phyloP scores from a whole-genome alignment of 2,113 vertebrate genomes.

The Felis chaus region DNA sequence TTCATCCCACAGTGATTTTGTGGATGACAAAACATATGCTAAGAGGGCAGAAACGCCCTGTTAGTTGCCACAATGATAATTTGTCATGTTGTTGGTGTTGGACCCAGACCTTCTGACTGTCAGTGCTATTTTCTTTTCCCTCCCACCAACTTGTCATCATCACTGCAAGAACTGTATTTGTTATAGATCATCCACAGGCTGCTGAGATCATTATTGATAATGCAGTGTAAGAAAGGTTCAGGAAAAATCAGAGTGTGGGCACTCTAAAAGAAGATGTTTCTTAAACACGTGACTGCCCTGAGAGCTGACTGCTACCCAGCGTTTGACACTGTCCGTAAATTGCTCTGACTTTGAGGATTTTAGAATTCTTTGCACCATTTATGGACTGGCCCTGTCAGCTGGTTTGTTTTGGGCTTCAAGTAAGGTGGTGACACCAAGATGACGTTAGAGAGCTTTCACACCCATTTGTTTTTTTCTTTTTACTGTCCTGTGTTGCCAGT shows the following conservation, averaged over 20 bases:
- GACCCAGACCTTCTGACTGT: background rate
- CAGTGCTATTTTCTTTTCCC: background rate
- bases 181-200: background rate
- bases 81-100: background rate
- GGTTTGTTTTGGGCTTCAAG: conserved; percentile 18
- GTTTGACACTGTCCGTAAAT: conserved; percentile 58
- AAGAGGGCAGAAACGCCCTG: background rate
- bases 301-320: background rate
- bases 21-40: background rate
- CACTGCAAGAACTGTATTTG: background rate
- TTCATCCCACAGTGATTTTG: conserved; percentile 21
- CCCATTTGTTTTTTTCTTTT: conserved; percentile 41
- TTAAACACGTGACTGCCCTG: background rate
- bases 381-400: background rate
- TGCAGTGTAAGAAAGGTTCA: conserved; percentile 7
- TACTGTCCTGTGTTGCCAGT: background rate
- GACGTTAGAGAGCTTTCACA: conserved; percentile 55
- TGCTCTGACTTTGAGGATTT: conserved; percentile 44
- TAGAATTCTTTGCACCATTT: background rate
- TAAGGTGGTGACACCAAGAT: conserved; percentile 20
- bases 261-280: conserved; percentile 8
- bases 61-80: background rate
- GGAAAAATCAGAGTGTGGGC: conserved; percentile 32
- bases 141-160: background rate
- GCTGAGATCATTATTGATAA: background rate